Base-by-base conservation (phyloP, 2,888 invertebrate genomes). In the Lasioglossum villosulum region DNA sequence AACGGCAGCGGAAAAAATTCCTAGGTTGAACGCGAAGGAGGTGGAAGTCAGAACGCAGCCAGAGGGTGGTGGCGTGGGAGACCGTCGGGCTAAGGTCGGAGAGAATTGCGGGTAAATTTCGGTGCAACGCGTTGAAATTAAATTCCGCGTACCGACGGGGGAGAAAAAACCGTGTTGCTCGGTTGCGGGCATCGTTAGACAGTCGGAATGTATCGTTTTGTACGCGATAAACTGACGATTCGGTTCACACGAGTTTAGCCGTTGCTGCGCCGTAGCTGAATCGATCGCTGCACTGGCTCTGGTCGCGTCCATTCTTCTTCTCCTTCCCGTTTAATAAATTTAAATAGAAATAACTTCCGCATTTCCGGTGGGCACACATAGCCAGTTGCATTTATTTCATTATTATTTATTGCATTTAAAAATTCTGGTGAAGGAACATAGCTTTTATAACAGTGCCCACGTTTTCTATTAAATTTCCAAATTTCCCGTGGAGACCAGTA, bases 21-120 rank as follows among this genome's bases (percentile, higher is more conserved):
- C 76, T 77, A 76, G 90, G 78, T 87, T 85, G 88, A 90, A 90
- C 87, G 87, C 87, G 83, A 87, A 89, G 89, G 78, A 89, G 89
- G 85, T 88, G 87, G 88, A 75, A 81, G 81, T 80, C 30, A 16
- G 78, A n/a, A 72, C 27, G 30, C 19, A 19, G n/a, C 4, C 34
- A 8, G 10, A 27, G 27, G 19, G 23, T 3, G 39, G n/a, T 4
- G 19, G 39, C 23, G 42, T 4, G 48, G 45, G 78, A 42, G 23
- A 27, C 52, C n/a, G n/a, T 42, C 56, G 8, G 45, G 66, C 34
- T 68, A 66, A 30, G 19, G 70, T 37, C 42, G 27, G 73, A 70
- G 77, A 75, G 86, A 84, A 86, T 89, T 89, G 84, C 80, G 78
- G 80, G 82, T 85, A 82, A 87, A 88, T 89, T 89, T 88, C 71